A percentile compares a stretch with the other conserved stretches of the same genome.
These are phyloP conservation scores for Poecilia velifera DNA, from an alignment of 2,797 vertebrate genomes.

Conservation along the genomic window DNA sequence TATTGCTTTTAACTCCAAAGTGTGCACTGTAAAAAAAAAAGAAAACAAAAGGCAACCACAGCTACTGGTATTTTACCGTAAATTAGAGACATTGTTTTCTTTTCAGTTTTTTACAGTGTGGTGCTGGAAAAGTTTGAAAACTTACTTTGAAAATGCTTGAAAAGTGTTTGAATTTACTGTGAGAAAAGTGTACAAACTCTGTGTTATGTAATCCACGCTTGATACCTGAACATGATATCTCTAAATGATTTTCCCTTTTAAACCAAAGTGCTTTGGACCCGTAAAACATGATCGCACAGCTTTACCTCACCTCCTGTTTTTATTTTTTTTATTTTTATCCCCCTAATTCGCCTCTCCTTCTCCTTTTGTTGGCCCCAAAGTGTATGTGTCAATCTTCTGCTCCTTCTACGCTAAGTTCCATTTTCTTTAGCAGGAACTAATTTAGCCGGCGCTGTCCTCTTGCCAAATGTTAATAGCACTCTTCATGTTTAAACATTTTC, in stretches of 20 bases:
- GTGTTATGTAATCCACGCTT: constrained; percentile 29
- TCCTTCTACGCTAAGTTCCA: constrained; percentile 33
- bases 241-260: not conserved
- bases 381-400: constrained; percentile 32
- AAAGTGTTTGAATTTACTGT: no score
- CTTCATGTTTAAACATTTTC: constrained; percentile 47
- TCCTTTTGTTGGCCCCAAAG: constrained; percentile 10
- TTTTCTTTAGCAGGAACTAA: constrained; percentile 37
- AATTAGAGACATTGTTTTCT: no score
- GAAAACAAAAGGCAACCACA: no score
- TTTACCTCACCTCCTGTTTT: not conserved
- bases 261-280: not conserved
- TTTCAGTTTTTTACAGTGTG: no score
- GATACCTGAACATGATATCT: not conserved
- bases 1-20: no score
- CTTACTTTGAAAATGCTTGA: no score
- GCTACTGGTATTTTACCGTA: no score
- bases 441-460: constrained; percentile 38
- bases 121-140: no score
- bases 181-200: no score
- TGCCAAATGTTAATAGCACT: constrained; percentile 53
- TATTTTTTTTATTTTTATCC: not conserved
- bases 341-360: not conserved
- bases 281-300: not conserved
- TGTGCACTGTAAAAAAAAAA: no score